These are phyloP conservation scores for Tupaia chinensis DNA, from an alignment of 2,113 vertebrate species.

Conservation along the genomic window DNA sequence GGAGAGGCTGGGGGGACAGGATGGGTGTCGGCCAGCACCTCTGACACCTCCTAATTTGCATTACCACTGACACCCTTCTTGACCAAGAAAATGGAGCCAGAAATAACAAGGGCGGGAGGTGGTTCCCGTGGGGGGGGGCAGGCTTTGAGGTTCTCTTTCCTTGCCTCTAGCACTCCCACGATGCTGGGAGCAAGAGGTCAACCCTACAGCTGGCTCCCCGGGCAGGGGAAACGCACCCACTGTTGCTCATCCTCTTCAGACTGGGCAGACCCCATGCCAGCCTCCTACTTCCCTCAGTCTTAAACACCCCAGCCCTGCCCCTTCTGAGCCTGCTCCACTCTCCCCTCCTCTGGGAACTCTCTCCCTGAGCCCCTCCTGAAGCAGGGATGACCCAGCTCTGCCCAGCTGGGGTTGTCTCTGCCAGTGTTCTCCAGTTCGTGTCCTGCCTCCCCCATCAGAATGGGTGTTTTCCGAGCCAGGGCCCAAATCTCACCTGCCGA, in stretches of 20 bases:
- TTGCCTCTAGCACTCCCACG: constrained; percentile 56
- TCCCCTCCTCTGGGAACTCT: neutral
- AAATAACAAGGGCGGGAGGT: constrained; percentile 76
- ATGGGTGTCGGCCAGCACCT: constrained; percentile 84
- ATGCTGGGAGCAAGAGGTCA: constrained; percentile 37
- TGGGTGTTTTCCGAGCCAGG: neutral
- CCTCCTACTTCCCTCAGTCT: neutral
- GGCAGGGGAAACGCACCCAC: neutral
- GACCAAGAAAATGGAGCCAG: constrained; percentile 82
- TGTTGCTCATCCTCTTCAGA: neutral
- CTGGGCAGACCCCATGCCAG: neutral
- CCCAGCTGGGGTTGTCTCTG: neutral
- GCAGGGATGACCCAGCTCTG: neutral
- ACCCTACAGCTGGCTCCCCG: neutral
- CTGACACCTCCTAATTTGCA: constrained; percentile 80
- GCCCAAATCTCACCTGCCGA: too few species aligned
- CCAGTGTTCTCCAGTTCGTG: neutral
- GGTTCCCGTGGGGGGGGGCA: constrained; percentile 58
- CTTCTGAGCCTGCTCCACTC: neutral
- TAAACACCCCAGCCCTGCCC: neutral
- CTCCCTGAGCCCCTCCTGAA: neutral
- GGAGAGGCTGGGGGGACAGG: constrained; percentile 70
- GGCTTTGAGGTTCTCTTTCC: constrained; percentile 40
- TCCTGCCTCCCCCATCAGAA: neutral
- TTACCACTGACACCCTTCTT: constrained; percentile 82